Base-by-base conservation (phyloP, 1,140 invertebrate species). In the Anastatus disparis region DNA sequence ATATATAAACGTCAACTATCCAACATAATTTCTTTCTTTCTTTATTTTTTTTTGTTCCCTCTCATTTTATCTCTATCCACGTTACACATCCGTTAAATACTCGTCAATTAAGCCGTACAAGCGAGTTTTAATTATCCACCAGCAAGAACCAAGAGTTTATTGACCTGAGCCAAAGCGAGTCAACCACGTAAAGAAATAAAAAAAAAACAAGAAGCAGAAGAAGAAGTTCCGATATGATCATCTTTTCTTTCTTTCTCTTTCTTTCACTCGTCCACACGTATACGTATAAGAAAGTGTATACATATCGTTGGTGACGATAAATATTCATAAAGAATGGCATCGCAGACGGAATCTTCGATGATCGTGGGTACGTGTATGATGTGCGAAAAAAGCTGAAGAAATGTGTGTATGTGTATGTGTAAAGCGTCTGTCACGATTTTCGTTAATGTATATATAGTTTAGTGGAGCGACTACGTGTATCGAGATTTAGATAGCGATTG, bases 241-340 rank as follows among this genome's bases (percentile, higher is more conserved):
- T 12, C 31, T 6, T 10, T 35, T 35, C 15, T 15, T n/a, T 46
- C 27, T 56, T 20, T 46, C 53, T 35, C 26, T 29, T 56, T 52
- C 52, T 65, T 40, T 42, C 24, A 38, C 31, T 48, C 24, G 22
- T 58, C 24, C 12, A 6, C 40, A 31, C 31, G 22, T 44, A 12
- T 26, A 50, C 10, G 24, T n/a, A 35, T 10, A 35, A 35, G 31
- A 35, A 10, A 35, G 31, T 6, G 31, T n/a, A n/a, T n/a, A n/a
- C n/a, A n/a, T n/a, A n/a, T n/a, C n/a, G n/a, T n/a, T n/a, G n/a
- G 15, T 46, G 58, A 48, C 29, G 53, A 72, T 67, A 63, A 67
- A 72, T 72, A 72, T 72, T 67, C 64, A 61, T 66, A 64, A 53
- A 61, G 46, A n/a, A n/a, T n/a, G n/a, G n/a, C n/a, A n/a, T 13